phyloP scores from a whole-genome alignment of 2,888 invertebrate species.

The Frankliniella fusca region DNA sequence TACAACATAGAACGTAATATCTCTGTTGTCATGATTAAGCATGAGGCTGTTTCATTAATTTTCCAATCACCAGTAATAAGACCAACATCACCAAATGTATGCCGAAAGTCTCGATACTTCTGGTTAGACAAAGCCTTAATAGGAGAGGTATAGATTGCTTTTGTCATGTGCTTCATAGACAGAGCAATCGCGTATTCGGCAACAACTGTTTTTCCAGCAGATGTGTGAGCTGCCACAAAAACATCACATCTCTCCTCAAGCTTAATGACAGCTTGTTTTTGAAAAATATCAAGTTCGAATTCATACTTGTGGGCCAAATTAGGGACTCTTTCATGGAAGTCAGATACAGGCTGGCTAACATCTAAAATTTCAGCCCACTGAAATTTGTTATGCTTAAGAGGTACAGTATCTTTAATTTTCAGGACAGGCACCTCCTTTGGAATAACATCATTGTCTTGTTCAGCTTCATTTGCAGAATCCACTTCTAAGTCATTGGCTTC shows the following conservation, averaged over 20 bases:
- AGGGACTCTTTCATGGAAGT: constrained; percentile 76
- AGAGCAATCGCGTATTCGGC: constrained; percentile 99
- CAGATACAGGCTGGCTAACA: constrained; percentile 70
- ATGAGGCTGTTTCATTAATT: constrained; percentile 95
- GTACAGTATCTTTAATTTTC: constrained; percentile 58
- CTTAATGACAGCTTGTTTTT: constrained; percentile 93
- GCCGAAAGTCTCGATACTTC: constrained; percentile 95
- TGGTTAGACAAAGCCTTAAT: constrained; percentile 99
- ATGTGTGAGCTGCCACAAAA: constrained; percentile 98
- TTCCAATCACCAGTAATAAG: constrained; percentile 98
- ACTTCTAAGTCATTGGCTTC: not conserved
- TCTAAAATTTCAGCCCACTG: constrained; percentile 89
- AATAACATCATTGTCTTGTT: constrained; percentile 37
- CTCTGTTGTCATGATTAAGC: constrained; percentile 99
- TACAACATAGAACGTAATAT: constrained; percentile 79
- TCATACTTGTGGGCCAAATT: constrained; percentile 79
- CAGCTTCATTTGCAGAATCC: constrained; percentile 21
- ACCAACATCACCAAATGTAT: constrained; percentile 88
- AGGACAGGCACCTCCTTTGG: constrained; percentile 56
- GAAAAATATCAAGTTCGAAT: constrained; percentile 94
- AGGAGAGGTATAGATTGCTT: constrained; percentile 95
- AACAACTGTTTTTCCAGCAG: constrained; percentile 97
- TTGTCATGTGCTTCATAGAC: constrained; percentile 85
- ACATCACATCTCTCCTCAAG: constrained; percentile 92
- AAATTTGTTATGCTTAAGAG: constrained; percentile 50